Percentiles rank a stretch among this genome's conserved stretches.
These are phyloP conservation scores for Porites australiensis DNA, from an alignment of 64 coral and sea anemone species.

Conservation along the genomic window DNA sequence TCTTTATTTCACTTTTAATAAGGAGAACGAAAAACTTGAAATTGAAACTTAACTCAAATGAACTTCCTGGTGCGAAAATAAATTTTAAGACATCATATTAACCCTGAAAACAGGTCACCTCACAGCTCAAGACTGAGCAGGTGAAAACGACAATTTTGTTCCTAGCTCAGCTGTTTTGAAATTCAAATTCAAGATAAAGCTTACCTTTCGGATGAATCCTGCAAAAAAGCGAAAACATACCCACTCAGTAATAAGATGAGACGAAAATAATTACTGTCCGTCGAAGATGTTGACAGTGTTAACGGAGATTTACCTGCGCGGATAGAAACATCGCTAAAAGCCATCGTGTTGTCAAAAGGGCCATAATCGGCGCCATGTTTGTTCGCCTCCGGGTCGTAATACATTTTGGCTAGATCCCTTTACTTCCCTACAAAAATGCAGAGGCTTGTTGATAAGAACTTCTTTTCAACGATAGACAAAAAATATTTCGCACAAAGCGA, in stretches of 20 bases:
- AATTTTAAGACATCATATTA: too few relatives aligned
- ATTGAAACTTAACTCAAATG: too few relatives aligned
- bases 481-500: too few relatives aligned
- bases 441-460: neutral
- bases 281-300: neutral
- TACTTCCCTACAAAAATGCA: neutral
- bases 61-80: too few relatives aligned
- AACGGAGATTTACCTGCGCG: conserved; percentile 43
- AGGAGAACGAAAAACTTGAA: too few relatives aligned
- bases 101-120: neutral
- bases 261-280: neutral
- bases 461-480: neutral
- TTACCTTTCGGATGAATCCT: conserved; percentile 81
- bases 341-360: conserved; percentile 63
- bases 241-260: neutral
- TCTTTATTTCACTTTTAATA: too few relatives aligned
- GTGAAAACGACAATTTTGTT: neutral
- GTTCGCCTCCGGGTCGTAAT: conserved; percentile 49
- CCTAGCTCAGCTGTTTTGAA: conserved; percentile 11
- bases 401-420: neutral
- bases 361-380: conserved; percentile 61
- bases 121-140: neutral
- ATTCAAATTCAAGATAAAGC: neutral
- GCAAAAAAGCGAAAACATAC: neutral
- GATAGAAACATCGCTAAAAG: conserved; percentile 67